Percentiles rank a stretch among this genome's conserved stretches.
These are phyloP conservation scores for Zaprionus inermis DNA, from an alignment of 1,140 invertebrate species.

Conservation along the genomic window DNA sequence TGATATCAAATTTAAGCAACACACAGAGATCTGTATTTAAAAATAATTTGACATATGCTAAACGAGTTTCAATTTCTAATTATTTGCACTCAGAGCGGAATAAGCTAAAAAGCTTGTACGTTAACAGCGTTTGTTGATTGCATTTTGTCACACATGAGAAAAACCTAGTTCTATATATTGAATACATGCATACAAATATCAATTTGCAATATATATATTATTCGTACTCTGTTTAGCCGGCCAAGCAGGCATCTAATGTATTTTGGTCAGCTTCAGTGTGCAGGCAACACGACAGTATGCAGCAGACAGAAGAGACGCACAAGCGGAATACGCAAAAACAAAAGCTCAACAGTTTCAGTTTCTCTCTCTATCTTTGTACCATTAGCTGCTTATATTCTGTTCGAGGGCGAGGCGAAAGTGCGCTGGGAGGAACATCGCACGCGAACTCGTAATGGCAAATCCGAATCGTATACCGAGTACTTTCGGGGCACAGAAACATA, in stretches of 20 bases:
- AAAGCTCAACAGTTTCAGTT: not conserved
- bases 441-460: conserved; percentile 20
- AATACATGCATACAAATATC: not conserved
- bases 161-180: not conserved
- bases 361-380: not conserved
- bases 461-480: conserved; percentile 10
- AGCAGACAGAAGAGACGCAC: not conserved
- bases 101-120: not conserved
- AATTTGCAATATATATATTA: too few relatives aligned
- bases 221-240: not conserved
- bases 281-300: not conserved
- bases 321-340: not conserved
- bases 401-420: conserved; percentile 70
- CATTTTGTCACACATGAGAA: too few relatives aligned
- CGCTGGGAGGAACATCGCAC: conserved; percentile 60
- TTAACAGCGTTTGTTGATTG: not conserved
- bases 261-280: not conserved
- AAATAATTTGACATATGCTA: not conserved
- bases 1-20: not conserved
- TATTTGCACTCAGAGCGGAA: not conserved
- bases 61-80: not conserved
- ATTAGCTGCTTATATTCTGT: conserved; percentile 66
- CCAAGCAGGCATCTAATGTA: not conserved
- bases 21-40: not conserved
- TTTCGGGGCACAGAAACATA: conserved; percentile 56